Evolutionary conservation across 2,113 vertebrate species (phyloP).

Genomic region (Saccopteryx bilineata): DNA sequence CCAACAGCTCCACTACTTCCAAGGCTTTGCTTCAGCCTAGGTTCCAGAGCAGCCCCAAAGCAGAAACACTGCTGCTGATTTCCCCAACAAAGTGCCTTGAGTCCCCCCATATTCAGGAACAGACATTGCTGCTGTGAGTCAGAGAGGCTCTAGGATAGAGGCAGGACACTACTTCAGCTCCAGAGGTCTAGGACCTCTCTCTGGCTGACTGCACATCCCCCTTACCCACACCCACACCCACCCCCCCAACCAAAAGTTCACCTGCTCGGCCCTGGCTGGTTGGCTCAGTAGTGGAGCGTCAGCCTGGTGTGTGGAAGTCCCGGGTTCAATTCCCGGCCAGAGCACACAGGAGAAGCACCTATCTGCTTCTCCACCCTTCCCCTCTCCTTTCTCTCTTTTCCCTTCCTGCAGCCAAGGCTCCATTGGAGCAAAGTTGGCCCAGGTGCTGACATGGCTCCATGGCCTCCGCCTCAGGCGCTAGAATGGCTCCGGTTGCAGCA

Average conservation of each 20-base stretch:
- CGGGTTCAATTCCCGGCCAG: too few species aligned
- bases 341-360: too few species aligned
- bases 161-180: not conserved
- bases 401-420: too few species aligned
- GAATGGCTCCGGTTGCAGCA: too few species aligned
- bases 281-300: too few species aligned
- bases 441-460: too few species aligned
- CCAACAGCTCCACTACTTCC: not conserved
- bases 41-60: constrained; percentile 4
- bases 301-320: too few species aligned
- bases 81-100: not conserved
- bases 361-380: too few species aligned
- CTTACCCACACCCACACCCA: not conserved
- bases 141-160: not conserved
- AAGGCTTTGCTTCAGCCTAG: not conserved
- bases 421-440: too few species aligned
- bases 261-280: constrained; percentile 90
- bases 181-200: not conserved
- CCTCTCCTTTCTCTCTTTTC: too few species aligned
- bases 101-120: not conserved
- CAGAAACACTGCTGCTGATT: not conserved
- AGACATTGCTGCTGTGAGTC: not conserved
- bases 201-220: not conserved
- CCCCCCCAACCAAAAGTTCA: constrained; percentile 60
- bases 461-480: too few species aligned